Base-by-base conservation (phyloP, 2,888 invertebrate species). In the Campoplex capitator region DNA sequence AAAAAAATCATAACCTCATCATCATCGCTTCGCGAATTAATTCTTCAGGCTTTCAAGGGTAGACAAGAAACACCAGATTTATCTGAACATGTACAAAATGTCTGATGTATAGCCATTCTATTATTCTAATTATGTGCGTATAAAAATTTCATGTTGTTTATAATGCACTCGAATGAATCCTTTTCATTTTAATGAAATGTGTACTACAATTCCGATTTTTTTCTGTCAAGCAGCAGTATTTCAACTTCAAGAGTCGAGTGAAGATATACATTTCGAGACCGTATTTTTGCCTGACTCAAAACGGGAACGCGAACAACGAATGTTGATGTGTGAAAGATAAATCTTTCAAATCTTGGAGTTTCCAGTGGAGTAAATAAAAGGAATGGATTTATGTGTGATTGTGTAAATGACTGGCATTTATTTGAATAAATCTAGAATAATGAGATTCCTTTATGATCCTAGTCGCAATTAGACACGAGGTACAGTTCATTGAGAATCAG, bases 401-500 rank as follows among this genome's bases (percentile, higher is more conserved):
- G 74, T 23, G 54, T 8, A 32, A 13, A 23, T 73, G 38, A 38
- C n/a, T 54, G 18, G 54, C 54, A 73, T 56, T 58, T n/a, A 75
- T 58, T 75, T 58, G 16, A 38, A 75, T 75, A 23, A n/a, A 38
- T 75, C 32, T 7, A 42, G 1, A 42, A 58, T 42, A 74, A 71
- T 71, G 51, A 13, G 71, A 71, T 71, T 54, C 48, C 71, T 71
- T 71, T 35, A 71, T 71, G 51, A 32, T 71, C 28, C 77, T 38
- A 51, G 62, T n/a, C 51, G 51, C 74, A 84, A 84, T 84, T 84
- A 79, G 56, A 68, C 48, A 58, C 62, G 68, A 84, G 67, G 38
- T 51, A 42, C 54, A 73, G n/a, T 18, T 38, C n/a, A 75, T 58
- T 65, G 42, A 35, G 18, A 73, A n/a, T 3, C 8, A 48, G 11